Conservation (phyloP, 2,797 vertebrate species). For the Chromis chromis region DNA sequence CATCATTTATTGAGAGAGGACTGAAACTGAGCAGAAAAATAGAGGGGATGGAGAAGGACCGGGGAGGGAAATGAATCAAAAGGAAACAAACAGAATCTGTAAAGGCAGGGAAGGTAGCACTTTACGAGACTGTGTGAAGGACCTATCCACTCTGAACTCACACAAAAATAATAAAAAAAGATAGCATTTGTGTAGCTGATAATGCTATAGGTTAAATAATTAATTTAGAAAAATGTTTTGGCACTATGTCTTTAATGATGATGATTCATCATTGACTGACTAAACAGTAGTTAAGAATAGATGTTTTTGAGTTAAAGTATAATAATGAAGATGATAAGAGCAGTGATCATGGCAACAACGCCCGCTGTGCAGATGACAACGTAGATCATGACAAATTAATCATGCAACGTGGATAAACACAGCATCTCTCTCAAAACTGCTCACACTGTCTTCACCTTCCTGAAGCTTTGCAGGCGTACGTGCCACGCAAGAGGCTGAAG, state of each 20-base stretch:
- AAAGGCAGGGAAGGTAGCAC: background rate
- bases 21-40: constrained; percentile 38
- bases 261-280: background rate
- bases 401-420: constrained; percentile 2
- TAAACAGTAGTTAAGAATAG: background rate
- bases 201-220: too few species aligned
- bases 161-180: background rate
- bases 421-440: background rate
- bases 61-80: constrained; percentile 27
- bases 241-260: background rate
- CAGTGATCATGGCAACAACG: background rate
- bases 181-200: too few species aligned
- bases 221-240: too few species aligned
- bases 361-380: background rate
- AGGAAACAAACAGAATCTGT: constrained; percentile 12
- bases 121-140: constrained; percentile 10
- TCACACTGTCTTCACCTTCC: background rate
- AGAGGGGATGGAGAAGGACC: constrained; percentile 35
- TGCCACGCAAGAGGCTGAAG: background rate
- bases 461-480: background rate
- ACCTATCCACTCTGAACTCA: background rate
- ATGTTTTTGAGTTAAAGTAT: constrained; percentile 13
- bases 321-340: constrained; percentile 11
- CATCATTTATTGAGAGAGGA: constrained; percentile 64
- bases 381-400: constrained; percentile 28